Percentiles rank a stretch among this genome's conserved stretches.
These are phyloP conservation scores for Apodemia hepburni DNA, from an alignment of 2,888 invertebrate genomes.

Conservation along the genomic window DNA sequence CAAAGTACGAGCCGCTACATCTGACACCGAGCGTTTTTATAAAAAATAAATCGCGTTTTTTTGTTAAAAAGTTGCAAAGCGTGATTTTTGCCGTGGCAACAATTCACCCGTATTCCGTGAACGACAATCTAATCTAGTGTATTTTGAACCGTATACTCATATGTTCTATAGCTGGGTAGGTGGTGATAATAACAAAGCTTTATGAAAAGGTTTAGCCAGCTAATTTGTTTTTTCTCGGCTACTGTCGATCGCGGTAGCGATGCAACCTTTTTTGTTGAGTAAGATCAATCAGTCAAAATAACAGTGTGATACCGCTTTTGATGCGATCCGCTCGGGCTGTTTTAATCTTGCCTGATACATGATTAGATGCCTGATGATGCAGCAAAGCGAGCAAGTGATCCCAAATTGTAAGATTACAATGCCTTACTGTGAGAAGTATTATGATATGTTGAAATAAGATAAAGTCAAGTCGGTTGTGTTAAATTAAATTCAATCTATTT, in stretches of 20 bases:
- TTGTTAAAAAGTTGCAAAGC: conserved; percentile 27
- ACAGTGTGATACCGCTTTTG: conserved; percentile 80
- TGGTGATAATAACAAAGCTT: conserved; percentile 78
- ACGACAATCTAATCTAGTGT: neutral
- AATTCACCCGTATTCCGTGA: conserved; percentile 30
- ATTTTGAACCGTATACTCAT: conserved; percentile 51
- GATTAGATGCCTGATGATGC: conserved; percentile 78
- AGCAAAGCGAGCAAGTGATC: conserved; percentile 71
- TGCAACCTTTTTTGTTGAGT: conserved; percentile 71
- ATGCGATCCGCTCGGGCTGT: conserved; percentile 74
- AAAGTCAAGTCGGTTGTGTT: neutral
- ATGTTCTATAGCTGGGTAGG: conserved; percentile 59
- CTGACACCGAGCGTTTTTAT: conserved; percentile 60
- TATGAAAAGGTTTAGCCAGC: conserved; percentile 79
- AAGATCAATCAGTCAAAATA: conserved; percentile 81
- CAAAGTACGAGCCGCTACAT: conserved; percentile 77
- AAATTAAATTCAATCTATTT: neutral
- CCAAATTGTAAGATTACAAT: conserved; percentile 62
- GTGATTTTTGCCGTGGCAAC: conserved; percentile 61
- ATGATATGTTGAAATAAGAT: conserved; percentile 7
- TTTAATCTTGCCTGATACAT: conserved; percentile 77
- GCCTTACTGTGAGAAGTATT: conserved; percentile 32
- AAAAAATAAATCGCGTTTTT: conserved; percentile 59
- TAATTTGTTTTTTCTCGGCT: conserved; percentile 79
- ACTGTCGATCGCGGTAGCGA: conserved; percentile 78